Conservation (phyloP, 2,888 invertebrate species). For the Druceiella hillmani region DNA sequence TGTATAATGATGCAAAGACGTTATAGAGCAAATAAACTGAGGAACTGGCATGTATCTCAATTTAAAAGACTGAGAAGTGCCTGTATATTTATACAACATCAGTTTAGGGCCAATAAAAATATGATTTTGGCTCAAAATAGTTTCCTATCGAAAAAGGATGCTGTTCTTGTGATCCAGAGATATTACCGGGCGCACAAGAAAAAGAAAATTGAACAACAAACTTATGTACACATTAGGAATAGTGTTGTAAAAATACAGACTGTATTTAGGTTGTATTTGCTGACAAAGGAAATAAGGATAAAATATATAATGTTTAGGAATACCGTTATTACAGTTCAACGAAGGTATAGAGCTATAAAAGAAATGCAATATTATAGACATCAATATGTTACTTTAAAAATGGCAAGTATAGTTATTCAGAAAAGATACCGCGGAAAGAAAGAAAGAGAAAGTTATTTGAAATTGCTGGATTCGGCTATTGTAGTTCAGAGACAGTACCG, state of each 20-base stretch:
- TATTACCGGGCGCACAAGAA: constrained; percentile 17
- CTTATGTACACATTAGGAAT: constrained; percentile 11
- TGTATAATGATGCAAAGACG: constrained; percentile 36
- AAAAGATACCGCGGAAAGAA: constrained; percentile 29
- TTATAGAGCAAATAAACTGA: constrained; percentile 34
- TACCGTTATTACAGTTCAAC: constrained; percentile 41
- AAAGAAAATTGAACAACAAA: constrained; percentile 13
- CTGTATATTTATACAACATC: constrained; percentile 39
- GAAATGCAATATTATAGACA: constrained; percentile 14
- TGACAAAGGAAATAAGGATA: constrained; percentile 33
- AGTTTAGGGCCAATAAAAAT: constrained; percentile 33
- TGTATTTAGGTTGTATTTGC: constrained; percentile 36
- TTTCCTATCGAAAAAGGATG: constrained; percentile 12
- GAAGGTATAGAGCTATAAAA: constrained; percentile 30
- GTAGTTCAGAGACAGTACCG: constrained; percentile 39
- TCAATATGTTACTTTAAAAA: constrained; percentile 13
- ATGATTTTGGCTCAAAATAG: constrained; percentile 11
- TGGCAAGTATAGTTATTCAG: constrained; percentile 24
- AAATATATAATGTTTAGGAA: constrained; percentile 33
- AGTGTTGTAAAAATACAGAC: constrained; percentile 31
- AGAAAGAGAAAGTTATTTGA: constrained; percentile 30
- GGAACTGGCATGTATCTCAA: constrained; percentile 29
- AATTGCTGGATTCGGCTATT: constrained; percentile 31
- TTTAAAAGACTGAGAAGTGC: constrained; percentile 34
- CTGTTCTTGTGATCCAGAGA: constrained; percentile 27